Conservation (phyloP, 2,888 invertebrate genomes). For the Bombyx huttoni region DNA sequence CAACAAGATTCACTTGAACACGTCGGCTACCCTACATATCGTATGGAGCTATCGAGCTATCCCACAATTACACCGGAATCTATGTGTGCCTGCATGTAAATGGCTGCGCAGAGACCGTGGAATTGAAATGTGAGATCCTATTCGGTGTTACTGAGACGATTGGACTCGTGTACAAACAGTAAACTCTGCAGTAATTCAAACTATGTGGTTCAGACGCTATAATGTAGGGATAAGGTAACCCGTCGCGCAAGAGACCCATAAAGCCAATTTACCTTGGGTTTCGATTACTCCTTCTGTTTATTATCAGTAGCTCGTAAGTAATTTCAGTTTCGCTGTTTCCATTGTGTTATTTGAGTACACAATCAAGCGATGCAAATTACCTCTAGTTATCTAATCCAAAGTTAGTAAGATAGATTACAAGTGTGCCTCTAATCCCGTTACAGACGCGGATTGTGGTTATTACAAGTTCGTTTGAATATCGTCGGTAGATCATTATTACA, state of each 20-base stretch:
- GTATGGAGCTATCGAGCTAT: constrained; percentile 41
- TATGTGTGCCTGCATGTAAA: constrained; percentile 32
- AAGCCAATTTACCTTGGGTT: constrained; percentile 37
- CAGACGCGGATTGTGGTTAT: constrained; percentile 8
- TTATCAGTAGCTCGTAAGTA: constrained; percentile 40
- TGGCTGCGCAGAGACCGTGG: constrained; percentile 28
- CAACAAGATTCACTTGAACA: constrained; percentile 69
- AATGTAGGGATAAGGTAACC: constrained; percentile 15
- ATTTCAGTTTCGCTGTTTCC: constrained; percentile 31
- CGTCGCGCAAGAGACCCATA: constrained; percentile 32
- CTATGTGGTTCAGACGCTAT: constrained; percentile 36
- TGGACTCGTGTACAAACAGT: constrained; percentile 25
- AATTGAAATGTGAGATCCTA: constrained; percentile 30
- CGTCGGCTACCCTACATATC: constrained; percentile 40
- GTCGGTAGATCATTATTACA: constrained; percentile 7
- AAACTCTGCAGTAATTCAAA: constrained; percentile 29
- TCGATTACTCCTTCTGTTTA: constrained; percentile 38
- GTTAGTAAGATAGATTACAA: constrained; percentile 25
- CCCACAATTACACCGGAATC: constrained; percentile 52
- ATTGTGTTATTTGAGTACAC: constrained; percentile 37
- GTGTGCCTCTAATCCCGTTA: constrained; percentile 11
- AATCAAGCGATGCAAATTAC: constrained; percentile 39
- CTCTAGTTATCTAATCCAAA: constrained; percentile 39
- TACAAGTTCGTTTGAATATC: constrained; percentile 3
- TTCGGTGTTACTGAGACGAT: constrained; percentile 33